A percentile compares a stretch with the other conserved stretches of the same genome.
These are phyloP conservation scores for Poeciliopsis infans DNA, from an alignment of 2,797 vertebrate genomes.

Conservation along the genomic window DNA sequence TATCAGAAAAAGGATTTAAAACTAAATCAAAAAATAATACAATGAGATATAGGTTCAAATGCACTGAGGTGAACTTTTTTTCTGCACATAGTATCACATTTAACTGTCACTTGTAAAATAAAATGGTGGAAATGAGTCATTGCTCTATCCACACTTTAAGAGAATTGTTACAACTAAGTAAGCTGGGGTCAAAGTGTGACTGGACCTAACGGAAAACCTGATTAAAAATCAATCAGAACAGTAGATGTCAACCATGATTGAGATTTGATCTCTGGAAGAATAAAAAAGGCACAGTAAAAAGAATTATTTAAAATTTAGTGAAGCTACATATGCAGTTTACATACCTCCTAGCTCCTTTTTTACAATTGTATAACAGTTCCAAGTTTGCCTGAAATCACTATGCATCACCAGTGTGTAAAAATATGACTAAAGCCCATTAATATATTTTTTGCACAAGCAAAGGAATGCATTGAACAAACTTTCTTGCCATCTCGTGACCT, in stretches of 20 bases:
- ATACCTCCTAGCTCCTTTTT: background rate
- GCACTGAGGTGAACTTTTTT: background rate
- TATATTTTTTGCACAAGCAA: background rate
- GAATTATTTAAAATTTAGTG: background rate
- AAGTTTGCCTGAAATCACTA: background rate
- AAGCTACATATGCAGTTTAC: background rate
- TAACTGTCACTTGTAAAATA: background rate
- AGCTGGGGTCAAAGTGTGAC: background rate
- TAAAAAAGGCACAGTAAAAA: background rate
- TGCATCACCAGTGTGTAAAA: background rate
- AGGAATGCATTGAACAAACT: background rate
- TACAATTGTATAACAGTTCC: background rate
- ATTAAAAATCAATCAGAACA: background rate
- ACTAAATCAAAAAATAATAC: background rate
- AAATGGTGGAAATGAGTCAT: background rate
- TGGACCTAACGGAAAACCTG: background rate
- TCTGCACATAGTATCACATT: background rate
- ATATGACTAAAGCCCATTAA: background rate
- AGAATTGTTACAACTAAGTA: background rate
- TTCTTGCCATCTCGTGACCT: background rate
- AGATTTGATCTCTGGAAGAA: background rate
- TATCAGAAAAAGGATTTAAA: background rate
- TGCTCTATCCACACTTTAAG: background rate
- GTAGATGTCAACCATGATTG: background rate
- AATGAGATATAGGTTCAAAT: background rate